Base-by-base conservation (phyloP, 2,113 vertebrate species). In the Misgurnus mizolepis region DNA sequence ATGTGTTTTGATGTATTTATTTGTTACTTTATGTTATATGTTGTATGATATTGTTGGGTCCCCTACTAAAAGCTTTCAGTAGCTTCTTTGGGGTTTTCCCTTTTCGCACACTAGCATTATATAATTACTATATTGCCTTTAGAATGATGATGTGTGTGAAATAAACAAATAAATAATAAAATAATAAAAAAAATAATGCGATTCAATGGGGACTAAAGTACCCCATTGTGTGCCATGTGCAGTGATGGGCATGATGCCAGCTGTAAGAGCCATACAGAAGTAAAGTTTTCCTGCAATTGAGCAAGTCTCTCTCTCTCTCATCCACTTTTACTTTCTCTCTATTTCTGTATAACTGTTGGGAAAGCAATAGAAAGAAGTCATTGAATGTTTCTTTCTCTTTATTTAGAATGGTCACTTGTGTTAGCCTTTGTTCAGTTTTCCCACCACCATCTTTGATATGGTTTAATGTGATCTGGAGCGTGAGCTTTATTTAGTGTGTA, bases 191-290 rank as follows among this genome's bases (percentile, higher is more conserved):
- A n/a, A n/a, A n/a, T n/a, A n/a, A n/a, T n/a, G 39, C 7, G 34
- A 40, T 73, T 75, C 72, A 43, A 0, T 41, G 27, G 3, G 43
- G 55, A 64, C 67, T 76, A 71, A 82, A 80, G 71, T 73, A 22
- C 66, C 34, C 75, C 70, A 85, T 84, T 85, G 86, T 87, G 80
- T 78, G 75, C 68, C 83, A 77, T 87, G 80, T 76, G 79, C 76
- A 22, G 55, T 70, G 67, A 53, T 60, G 14, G 79, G 81, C 76
- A 80, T 14, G 17, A 55, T 41, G 81, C 85, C 85, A 83, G 56
- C 43, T 43, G 15, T 62, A n/a, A 73, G 67, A 70, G 70, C 68
- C n/a, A 62, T 65, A 80, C 67, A 62, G 61, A 80, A 78, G 64
- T 70, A 34, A 64, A 18, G 34, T 67, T 81, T 83, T 88, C 81